These are phyloP conservation scores for Brachirus orientalis DNA, from an alignment of 2,113 vertebrate genomes.

Conservation along the genomic window DNA sequence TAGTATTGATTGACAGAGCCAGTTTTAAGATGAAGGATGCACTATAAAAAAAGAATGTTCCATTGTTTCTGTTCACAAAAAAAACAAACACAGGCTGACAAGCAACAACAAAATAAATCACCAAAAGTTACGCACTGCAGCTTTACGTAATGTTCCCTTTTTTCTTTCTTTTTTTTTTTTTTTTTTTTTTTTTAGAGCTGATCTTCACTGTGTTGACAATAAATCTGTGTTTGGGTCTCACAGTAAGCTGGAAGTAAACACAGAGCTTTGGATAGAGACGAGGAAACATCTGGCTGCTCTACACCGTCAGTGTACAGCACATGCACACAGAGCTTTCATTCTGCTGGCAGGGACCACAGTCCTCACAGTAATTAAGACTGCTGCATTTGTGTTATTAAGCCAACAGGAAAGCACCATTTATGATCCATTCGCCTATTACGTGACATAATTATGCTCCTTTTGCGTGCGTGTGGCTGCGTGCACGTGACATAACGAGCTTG, in stretches of 20 bases:
- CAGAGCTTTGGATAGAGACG: background rate
- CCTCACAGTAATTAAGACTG: constrained; percentile 14
- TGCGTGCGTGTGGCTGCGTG: background rate
- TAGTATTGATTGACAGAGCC: too few species aligned
- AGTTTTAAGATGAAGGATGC: too few species aligned
- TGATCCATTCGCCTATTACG: constrained; percentile 43
- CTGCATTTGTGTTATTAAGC: constrained; percentile 8
- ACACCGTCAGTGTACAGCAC: too few species aligned
- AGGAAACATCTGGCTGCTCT: constrained; percentile 71
- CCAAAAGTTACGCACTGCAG: too few species aligned
- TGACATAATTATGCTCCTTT: constrained; percentile 32
- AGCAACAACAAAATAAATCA: too few species aligned
- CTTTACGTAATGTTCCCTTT: too few species aligned
- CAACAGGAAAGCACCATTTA: constrained; percentile 22
- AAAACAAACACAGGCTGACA: too few species aligned
- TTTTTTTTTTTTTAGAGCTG: too few species aligned
- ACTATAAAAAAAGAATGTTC: too few species aligned
- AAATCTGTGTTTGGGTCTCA: background rate
- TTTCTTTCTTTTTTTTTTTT: too few species aligned
- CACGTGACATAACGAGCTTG: constrained; percentile 28
- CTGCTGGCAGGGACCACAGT: constrained; percentile 2
- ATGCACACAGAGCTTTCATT: constrained; percentile 12
- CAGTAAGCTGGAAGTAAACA: constrained; percentile 26
- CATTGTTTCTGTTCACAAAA: too few species aligned
- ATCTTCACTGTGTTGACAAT: too few species aligned